Evolutionary conservation across 2,797 vertebrate genomes (phyloP).

Genomic region (Chrysocyon brachyurus): DNA sequence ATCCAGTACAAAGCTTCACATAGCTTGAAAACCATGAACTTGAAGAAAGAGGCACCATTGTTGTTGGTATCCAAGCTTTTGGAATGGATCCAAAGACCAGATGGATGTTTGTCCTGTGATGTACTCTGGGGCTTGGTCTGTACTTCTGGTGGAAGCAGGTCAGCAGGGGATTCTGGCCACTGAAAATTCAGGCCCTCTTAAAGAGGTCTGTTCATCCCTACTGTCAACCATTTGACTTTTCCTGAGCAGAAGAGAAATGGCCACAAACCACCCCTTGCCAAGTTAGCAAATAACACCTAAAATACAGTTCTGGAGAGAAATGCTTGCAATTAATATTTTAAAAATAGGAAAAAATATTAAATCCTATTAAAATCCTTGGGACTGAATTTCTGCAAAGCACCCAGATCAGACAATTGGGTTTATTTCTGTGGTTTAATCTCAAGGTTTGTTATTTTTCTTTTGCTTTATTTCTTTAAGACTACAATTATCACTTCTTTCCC

Average conservation of each 20-base stretch:
- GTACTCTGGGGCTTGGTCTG: background rate
- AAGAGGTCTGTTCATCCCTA: background rate
- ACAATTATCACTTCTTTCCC: background rate
- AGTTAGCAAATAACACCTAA: constrained; percentile 7
- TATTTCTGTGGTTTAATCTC: background rate
- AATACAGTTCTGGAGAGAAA: constrained; percentile 20
- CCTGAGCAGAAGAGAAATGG: background rate
- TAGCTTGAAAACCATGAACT: background rate
- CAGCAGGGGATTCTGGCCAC: background rate
- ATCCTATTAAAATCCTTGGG: background rate
- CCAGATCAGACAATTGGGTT: background rate
- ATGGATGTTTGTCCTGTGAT: background rate
- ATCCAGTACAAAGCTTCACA: background rate
- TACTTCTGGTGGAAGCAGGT: background rate
- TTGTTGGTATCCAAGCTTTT: background rate
- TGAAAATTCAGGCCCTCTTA: background rate
- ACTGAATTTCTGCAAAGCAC: background rate
- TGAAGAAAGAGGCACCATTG: background rate
- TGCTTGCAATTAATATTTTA: background rate
- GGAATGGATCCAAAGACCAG: background rate
- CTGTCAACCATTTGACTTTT: background rate
- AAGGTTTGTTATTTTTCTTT: background rate
- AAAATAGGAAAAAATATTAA: background rate
- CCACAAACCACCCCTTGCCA: background rate
- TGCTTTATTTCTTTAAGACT: constrained; percentile 21